Evolutionary conservation across 2,888 invertebrate genomes (phyloP).

Genomic region (Gymnosoma rotundatum): DNA sequence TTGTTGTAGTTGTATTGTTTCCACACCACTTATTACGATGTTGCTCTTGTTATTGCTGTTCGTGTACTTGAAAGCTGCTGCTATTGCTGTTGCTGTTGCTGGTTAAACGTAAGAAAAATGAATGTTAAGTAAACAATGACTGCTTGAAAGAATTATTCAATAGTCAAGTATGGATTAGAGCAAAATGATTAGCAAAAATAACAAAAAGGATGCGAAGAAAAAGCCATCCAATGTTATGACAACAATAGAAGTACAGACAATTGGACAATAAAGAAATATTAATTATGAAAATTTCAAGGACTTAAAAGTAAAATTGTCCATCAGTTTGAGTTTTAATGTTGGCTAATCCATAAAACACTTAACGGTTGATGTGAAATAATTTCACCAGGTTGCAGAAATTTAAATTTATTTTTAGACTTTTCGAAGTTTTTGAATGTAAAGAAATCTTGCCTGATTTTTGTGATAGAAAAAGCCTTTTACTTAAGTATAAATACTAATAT

Average conservation of each 20-base stretch:
- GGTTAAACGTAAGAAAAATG: slow-evolving; percentile 67
- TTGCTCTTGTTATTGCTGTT: slow-evolving; percentile 24
- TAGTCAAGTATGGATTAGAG: slow-evolving; percentile 71
- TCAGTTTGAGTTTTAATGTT: slow-evolving; percentile 33
- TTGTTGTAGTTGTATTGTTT: slow-evolving; percentile 22
- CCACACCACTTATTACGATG: slow-evolving; percentile 42
- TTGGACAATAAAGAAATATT: slow-evolving; percentile 56
- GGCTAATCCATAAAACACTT: slow-evolving; percentile 25
- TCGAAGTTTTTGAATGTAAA: no score
- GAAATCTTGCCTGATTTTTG: no score
- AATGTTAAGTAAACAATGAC: slow-evolving; percentile 76
- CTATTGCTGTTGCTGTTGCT: slow-evolving; percentile 64
- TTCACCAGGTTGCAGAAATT: background rate
- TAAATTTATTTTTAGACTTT: background rate
- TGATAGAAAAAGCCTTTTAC: no score
- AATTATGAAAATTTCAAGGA: slow-evolving; percentile 58
- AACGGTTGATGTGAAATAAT: background rate
- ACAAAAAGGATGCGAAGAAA: slow-evolving; percentile 16
- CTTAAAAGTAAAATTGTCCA: slow-evolving; percentile 44
- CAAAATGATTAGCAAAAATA: slow-evolving; percentile 38
- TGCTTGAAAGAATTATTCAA: slow-evolving; percentile 65
- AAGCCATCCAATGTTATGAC: slow-evolving; percentile 58
- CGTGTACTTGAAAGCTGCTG: slow-evolving; percentile 54
- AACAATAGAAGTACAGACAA: slow-evolving; percentile 54
- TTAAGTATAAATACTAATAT: no score